phyloP scores from a whole-genome alignment of 2,888 invertebrate genomes.

The Clusia tigrina region DNA sequence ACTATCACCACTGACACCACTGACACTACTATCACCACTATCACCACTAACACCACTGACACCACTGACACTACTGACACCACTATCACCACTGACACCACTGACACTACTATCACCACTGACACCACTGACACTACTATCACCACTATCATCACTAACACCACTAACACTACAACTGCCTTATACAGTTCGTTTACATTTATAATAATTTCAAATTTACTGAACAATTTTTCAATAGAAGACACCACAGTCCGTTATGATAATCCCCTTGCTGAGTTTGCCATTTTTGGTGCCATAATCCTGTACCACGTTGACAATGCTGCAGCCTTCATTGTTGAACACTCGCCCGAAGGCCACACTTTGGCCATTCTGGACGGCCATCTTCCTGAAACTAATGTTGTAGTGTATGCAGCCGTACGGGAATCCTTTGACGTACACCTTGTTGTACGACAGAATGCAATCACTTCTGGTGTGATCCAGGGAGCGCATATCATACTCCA shows the following conservation, averaged over 20 bases:
- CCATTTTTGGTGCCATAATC: conserved; percentile 51
- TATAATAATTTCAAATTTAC: no score
- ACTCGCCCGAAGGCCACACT: conserved; percentile 54
- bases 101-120: no score
- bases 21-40: no score
- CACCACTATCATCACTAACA: no score
- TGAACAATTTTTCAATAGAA: neutral
- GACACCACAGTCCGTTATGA: conserved; percentile 44
- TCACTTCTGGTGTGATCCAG: conserved; percentile 34
- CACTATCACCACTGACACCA: no score
- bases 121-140: no score
- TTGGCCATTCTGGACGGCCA: conserved; percentile 46
- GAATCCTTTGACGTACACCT: conserved; percentile 28
- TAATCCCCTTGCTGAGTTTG: conserved; percentile 43
- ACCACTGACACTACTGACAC: no score
- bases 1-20: no score
- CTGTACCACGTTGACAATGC: conserved; percentile 42
- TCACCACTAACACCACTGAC: no score
- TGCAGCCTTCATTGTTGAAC: conserved; percentile 44
- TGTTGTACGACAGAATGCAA: conserved; percentile 40
- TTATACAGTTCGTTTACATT: no score
- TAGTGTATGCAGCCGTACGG: conserved; percentile 40
- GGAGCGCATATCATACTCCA: conserved; percentile 43
- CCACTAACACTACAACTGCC: no score
- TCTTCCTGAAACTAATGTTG: conserved; percentile 49